A percentile compares a stretch with the other conserved stretches of the same genome.
Conservation (phyloP, 2,113 vertebrate genomes). For the Protobothrops flavoviridis region DNA sequence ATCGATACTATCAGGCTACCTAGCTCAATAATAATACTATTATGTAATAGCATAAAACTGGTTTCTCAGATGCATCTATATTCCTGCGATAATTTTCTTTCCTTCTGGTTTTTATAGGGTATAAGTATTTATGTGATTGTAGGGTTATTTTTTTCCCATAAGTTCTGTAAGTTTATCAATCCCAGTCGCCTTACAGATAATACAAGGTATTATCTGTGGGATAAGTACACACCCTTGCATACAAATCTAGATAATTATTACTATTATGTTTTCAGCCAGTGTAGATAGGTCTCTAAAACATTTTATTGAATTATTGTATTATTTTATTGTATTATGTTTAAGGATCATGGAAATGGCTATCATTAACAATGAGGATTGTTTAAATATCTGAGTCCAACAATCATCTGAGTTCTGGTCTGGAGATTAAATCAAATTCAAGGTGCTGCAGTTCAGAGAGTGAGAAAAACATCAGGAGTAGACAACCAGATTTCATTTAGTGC, state of each 20-base stretch:
- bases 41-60: not conserved
- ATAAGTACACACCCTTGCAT: not conserved
- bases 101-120: not conserved
- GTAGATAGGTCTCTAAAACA: not conserved
- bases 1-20: not conserved
- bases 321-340: not conserved
- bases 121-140: not conserved
- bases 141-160: not conserved
- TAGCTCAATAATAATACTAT: not conserved
- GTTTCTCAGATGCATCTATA: not conserved
- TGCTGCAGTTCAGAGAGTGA: not conserved
- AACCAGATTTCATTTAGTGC: not conserved
- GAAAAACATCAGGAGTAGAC: not conserved
- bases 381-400: not conserved
- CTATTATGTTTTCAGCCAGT: not conserved
- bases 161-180: not conserved
- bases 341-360: not conserved
- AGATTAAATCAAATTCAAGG: not conserved
- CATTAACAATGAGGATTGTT: not conserved
- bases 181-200: not conserved
- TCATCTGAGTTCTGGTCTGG: not conserved
- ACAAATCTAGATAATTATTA: not conserved
- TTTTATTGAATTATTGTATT: not conserved
- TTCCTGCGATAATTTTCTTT: not conserved
- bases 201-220: not conserved